A percentile compares a stretch with the other conserved stretches of the same genome.
Conservation (phyloP, 1,140 invertebrate species). For the Nebria ingens region DNA sequence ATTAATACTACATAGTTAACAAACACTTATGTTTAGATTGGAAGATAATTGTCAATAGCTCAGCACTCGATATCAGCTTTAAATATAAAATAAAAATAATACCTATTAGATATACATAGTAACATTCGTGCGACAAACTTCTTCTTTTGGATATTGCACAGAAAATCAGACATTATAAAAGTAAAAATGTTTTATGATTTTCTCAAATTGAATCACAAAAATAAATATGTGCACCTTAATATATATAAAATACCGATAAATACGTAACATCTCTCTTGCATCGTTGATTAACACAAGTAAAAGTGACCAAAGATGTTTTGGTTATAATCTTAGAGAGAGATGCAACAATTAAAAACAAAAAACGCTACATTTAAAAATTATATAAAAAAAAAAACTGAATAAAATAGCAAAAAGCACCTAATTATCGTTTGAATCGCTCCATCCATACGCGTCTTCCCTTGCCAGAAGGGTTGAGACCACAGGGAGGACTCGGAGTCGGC, state of each 20-base stretch:
- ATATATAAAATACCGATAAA: no score
- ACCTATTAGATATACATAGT: conserved; percentile 3
- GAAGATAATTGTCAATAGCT: neutral
- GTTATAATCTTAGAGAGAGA: no score
- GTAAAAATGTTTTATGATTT: no score
- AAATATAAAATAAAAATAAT: conserved; percentile 15
- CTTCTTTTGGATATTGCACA: no score
- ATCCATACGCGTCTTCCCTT: conserved; percentile 27
- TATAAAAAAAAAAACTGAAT: neutral
- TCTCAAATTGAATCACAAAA: neutral
- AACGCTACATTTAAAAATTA: neutral
- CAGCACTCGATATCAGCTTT: neutral
- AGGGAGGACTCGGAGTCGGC: conserved; percentile 32
- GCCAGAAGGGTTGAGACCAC: conserved; percentile 29
- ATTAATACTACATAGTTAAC: neutral
- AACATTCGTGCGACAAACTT: neutral
- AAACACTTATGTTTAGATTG: conserved; percentile 4
- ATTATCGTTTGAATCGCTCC: conserved; percentile 20
- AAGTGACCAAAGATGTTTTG: no score
- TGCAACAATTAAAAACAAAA: neutral
- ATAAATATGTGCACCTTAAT: conserved; percentile 6
- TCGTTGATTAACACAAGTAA: no score
- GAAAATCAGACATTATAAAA: neutral
- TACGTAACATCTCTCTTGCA: no score
- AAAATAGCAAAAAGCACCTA: neutral